phyloP scores from a whole-genome alignment of 64 coral and sea anemone species.

The Anthopleura sola region DNA sequence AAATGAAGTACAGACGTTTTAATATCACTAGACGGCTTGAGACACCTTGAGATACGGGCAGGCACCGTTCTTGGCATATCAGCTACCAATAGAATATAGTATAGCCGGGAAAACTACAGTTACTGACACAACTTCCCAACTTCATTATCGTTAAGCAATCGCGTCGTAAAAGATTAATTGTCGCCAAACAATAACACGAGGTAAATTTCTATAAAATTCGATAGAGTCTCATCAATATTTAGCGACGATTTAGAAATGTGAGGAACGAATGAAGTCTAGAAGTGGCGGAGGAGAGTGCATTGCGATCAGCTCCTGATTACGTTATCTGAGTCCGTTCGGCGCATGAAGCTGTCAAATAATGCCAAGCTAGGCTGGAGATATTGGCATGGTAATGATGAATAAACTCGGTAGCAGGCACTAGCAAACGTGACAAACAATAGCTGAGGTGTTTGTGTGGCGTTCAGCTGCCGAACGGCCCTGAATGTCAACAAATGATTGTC shows the following conservation, averaged over 20 bases:
- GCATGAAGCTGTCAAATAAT: constrained; percentile 9
- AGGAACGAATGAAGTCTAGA: not conserved
- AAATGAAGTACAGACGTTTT: not conserved
- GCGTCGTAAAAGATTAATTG: constrained; percentile 9
- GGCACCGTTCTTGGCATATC: not conserved
- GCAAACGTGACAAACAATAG: not conserved
- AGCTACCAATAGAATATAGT: not conserved
- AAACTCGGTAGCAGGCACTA: not conserved
- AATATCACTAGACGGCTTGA: not conserved
- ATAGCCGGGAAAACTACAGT: not conserved
- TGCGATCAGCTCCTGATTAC: not conserved
- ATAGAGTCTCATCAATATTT: not conserved
- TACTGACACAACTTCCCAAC: not conserved
- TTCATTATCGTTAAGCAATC: constrained; percentile 18
- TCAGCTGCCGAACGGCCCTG: not conserved
- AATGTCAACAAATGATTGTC: not conserved
- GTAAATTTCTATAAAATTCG: not conserved
- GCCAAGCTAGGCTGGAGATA: not conserved
- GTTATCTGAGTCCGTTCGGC: not conserved
- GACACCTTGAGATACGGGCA: no score
- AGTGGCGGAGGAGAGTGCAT: not conserved
- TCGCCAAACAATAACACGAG: not conserved
- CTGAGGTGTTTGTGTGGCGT: not conserved
- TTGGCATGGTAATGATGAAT: constrained; percentile 8
- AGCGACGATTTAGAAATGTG: not conserved